Evolutionary conservation across 2,888 invertebrate genomes (phyloP).

Genomic region (Cryptocheilus praepositus): DNA sequence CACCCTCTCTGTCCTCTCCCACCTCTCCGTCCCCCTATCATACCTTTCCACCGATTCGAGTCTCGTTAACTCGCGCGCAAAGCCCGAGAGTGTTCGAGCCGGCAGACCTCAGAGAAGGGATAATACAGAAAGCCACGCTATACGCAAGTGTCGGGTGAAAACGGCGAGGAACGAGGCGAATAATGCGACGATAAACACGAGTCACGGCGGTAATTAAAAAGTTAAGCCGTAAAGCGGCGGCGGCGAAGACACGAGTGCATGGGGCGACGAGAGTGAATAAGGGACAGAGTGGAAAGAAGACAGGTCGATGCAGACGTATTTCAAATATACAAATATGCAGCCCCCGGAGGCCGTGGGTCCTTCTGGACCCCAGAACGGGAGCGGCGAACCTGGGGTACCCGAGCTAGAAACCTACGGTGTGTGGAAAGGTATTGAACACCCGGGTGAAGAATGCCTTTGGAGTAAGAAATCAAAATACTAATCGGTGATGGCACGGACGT

Average conservation of each 20-base stretch:
- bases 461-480: no score
- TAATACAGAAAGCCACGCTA: not conserved
- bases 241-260: constrained; percentile 45
- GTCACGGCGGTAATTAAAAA: constrained; percentile 68
- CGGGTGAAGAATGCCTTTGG: no score
- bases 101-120: constrained; percentile 7
- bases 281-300: constrained; percentile 1
- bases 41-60: constrained; percentile 52
- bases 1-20: no score
- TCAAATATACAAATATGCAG: constrained; percentile 5
- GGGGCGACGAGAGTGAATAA: not conserved
- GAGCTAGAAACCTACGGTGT: no score
- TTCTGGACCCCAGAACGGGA: no score
- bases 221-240: constrained; percentile 62
- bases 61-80: constrained; percentile 54
- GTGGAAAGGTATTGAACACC: no score
- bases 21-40: constrained; percentile 10
- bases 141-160: constrained; percentile 19
- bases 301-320: constrained; percentile 32
- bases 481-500: no score
- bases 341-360: no score
- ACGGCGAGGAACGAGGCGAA: constrained; percentile 39
- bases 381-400: no score
- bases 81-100: constrained; percentile 11
- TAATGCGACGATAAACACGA: constrained; percentile 69